Evolutionary conservation across 2,888 invertebrate genomes (phyloP).

Genomic region (Protodeltote pygarga): DNA sequence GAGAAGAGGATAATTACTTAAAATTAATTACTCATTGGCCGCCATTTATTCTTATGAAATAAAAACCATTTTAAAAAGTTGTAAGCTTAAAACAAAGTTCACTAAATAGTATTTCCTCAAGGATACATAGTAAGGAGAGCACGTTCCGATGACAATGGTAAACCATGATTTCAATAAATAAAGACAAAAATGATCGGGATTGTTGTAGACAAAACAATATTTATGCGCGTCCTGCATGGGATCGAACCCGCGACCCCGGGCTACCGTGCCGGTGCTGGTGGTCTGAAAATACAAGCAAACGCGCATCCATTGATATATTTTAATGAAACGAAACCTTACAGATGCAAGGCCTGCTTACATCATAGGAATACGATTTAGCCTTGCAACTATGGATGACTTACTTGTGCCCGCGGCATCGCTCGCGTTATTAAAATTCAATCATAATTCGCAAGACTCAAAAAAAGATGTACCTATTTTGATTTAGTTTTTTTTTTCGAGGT

Average conservation of each 20-base stretch:
- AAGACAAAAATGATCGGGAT: conserved; percentile 74
- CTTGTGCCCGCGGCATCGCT: too few relatives aligned
- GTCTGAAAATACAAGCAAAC: conserved; percentile 53
- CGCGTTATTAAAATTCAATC: too few relatives aligned
- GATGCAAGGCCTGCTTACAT: too few relatives aligned
- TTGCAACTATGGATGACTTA: too few relatives aligned
- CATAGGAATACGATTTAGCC: too few relatives aligned
- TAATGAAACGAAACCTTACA: not conserved
- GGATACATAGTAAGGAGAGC: conserved; percentile 48
- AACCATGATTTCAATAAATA: conserved; percentile 76
- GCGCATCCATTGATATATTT: conserved; percentile 24
- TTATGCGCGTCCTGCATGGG: conserved; percentile 67
- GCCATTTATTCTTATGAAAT: conserved; percentile 7
- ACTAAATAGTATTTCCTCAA: conserved; percentile 42
- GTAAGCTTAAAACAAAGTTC: conserved; percentile 49
- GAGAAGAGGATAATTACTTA: too few relatives aligned
- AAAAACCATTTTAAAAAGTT: conserved; percentile 27
- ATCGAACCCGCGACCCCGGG: conserved; percentile 75
- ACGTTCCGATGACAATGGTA: conserved; percentile 67
- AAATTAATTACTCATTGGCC: too few relatives aligned
- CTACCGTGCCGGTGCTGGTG: conserved; percentile 78
- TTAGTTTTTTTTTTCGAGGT: too few relatives aligned
- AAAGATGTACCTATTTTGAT: too few relatives aligned
- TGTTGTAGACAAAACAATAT: conserved; percentile 76
- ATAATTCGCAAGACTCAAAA: too few relatives aligned